Conservation (phyloP, 2,888 invertebrate genomes). For the Harpalus rufipes region DNA sequence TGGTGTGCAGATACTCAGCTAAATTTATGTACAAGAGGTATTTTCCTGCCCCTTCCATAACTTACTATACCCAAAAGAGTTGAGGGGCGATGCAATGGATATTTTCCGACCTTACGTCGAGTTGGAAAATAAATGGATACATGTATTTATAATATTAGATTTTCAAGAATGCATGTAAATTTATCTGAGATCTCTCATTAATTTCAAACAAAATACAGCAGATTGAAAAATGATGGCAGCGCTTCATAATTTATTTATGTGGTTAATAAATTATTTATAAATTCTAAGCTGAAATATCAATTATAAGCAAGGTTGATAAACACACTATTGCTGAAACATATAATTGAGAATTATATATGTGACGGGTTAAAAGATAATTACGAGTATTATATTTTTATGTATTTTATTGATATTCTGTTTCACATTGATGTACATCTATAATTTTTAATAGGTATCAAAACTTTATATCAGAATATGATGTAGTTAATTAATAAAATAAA, state of each 20-base stretch:
- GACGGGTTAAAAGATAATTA: no score
- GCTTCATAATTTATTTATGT: neutral
- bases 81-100: constrained; percentile 2
- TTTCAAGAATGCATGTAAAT: neutral
- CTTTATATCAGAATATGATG: no score
- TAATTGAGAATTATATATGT: no score
- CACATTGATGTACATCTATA: no score
- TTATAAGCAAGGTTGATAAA: no score
- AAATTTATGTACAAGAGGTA: constrained; percentile 32
- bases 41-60: constrained; percentile 2
- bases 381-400: no score
- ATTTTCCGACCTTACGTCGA: constrained; percentile 9
- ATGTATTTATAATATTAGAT: constrained; percentile 1
- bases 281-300: neutral
- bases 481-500: no score
- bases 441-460: no score
- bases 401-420: no score
- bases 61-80: constrained; percentile 21
- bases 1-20: constrained; percentile 44
- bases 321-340: no score
- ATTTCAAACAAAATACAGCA: neutral
- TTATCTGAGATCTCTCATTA: neutral
- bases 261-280: neutral
- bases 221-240: neutral
- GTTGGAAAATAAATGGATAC: neutral